phyloP scores from a whole-genome alignment of 1,140 invertebrate genomes.

The Linepithema humile region DNA sequence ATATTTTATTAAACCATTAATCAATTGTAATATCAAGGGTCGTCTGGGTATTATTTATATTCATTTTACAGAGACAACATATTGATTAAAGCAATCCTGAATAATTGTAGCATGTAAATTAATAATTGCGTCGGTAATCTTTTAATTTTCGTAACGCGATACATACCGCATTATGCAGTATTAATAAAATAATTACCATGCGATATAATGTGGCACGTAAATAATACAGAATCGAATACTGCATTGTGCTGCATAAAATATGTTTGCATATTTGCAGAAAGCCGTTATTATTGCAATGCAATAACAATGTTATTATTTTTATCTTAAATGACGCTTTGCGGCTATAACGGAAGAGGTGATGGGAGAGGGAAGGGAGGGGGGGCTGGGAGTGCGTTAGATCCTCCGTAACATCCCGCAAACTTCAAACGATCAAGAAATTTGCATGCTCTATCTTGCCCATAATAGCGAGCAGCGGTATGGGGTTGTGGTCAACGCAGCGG shows the following conservation, averaged over 20 bases:
- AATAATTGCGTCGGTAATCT: conserved; percentile 43
- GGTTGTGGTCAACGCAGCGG: conserved; percentile 44
- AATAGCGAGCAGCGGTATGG: not conserved
- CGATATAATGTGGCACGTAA: not conserved
- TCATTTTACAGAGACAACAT: not conserved
- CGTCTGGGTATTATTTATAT: conserved; percentile 21
- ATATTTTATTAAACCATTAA: conserved; percentile 22
- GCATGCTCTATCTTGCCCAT: conserved; percentile 45
- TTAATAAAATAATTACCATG: conserved; percentile 32
- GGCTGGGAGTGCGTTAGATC: not conserved
- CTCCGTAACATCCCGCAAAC: conserved; percentile 48
- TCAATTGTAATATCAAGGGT: not conserved
- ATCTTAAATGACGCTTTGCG: not conserved
- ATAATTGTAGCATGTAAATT: conserved; percentile 13
- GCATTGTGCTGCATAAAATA: not conserved
- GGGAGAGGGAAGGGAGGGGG: not conserved
- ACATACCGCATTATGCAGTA: conserved; percentile 16
- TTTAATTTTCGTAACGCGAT: conserved; percentile 29
- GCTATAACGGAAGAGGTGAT: not conserved
- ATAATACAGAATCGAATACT: not conserved
- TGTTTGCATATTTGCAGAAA: not conserved
- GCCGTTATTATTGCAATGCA: too few relatives aligned
- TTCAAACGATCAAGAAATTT: conserved; percentile 65
- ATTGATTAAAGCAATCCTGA: conserved; percentile 34
- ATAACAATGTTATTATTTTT: not conserved